Percentiles rank a stretch among this genome's conserved stretches.
phyloP scores from a whole-genome alignment of 1,140 invertebrate species.

The Drosophila kanapiae region DNA sequence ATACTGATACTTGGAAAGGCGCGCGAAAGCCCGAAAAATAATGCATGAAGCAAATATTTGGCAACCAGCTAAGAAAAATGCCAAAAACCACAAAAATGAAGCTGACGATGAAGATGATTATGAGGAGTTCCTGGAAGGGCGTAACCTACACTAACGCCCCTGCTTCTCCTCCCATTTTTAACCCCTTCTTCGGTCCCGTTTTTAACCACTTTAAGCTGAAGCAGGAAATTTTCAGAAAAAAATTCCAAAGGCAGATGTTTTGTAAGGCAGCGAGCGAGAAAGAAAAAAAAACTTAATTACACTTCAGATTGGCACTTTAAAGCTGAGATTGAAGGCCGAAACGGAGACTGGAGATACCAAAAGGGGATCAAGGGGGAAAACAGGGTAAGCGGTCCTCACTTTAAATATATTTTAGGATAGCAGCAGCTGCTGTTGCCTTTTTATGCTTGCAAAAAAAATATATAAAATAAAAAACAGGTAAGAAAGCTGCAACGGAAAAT shows the following conservation, averaged over 20 bases:
- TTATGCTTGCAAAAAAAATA: conserved; percentile 17
- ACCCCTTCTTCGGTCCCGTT: background rate
- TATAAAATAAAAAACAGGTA: conserved; percentile 56
- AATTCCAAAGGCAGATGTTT: conserved; percentile 71
- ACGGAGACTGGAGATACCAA: conserved; percentile 21
- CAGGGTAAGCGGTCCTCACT: conserved; percentile 20
- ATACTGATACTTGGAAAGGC: conserved; percentile 14
- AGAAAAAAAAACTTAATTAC: conserved; percentile 73
- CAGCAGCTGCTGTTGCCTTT: conserved; percentile 48
- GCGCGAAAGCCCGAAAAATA: conserved; percentile 25
- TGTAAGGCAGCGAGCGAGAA: conserved; percentile 17
- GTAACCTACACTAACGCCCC: conserved; percentile 32
- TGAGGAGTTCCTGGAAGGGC: conserved; percentile 56
- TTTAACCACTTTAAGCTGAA: conserved; percentile 49
- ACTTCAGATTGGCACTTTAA: conserved; percentile 62
- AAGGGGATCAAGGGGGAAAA: background rate
- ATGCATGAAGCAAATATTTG: conserved; percentile 54
- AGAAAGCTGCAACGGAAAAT: conserved; percentile 68
- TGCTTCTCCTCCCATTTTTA: conserved; percentile 6
- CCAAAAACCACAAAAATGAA: conserved; percentile 11
- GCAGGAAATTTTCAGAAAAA: conserved; percentile 19
- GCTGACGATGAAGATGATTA: conserved; percentile 28
- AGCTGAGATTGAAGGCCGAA: conserved; percentile 78
- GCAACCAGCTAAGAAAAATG: conserved; percentile 19
- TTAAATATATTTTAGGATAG: conserved; percentile 63